Percentiles rank a stretch among this genome's conserved stretches.
phyloP scores from a whole-genome alignment of 30 jellyfish, hydroid and myxozoan species.

The Haliclystus octoradiatus region DNA sequence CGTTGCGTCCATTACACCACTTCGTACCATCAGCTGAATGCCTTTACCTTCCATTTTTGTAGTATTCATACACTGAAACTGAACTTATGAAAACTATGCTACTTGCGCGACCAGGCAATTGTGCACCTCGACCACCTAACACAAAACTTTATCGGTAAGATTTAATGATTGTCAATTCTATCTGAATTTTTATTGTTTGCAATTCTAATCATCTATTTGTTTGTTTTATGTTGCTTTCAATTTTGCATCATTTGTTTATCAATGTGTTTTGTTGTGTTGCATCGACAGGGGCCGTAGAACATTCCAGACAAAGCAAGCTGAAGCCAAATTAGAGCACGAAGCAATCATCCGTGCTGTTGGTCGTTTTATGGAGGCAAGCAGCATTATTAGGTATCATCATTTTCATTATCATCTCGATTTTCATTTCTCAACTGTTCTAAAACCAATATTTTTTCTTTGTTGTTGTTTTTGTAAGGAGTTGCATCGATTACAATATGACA shows the following conservation, averaged over 20 bases:
- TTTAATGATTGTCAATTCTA: not conserved
- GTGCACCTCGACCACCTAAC: constrained; percentile 96
- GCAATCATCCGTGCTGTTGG: constrained; percentile 94
- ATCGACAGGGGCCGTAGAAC: constrained; percentile 65
- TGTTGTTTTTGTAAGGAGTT: constrained; percentile 47
- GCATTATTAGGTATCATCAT: no score
- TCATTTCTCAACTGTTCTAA: not conserved
- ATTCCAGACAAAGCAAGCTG: constrained; percentile 71
- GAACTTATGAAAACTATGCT: constrained; percentile 86
- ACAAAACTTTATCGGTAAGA: constrained; percentile 74
- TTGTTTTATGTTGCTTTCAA: not conserved
- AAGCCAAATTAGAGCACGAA: constrained; percentile 89
- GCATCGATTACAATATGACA: constrained; percentile 68
- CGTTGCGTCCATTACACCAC: not conserved
- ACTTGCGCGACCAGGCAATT: constrained; percentile 77
- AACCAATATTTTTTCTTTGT: not conserved
- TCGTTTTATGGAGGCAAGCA: constrained; percentile 62
- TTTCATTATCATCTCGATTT: not conserved
- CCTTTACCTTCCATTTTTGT: not conserved
- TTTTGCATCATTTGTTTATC: not conserved
- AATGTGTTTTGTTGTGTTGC: not conserved
- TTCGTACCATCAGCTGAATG: not conserved
- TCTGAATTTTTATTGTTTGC: not conserved
- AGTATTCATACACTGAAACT: constrained; percentile 94
- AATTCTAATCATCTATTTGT: not conserved